Base-by-base conservation (phyloP, 35 echinoderm and acorn worm genomes). In the Nesometra sesokonis region DNA sequence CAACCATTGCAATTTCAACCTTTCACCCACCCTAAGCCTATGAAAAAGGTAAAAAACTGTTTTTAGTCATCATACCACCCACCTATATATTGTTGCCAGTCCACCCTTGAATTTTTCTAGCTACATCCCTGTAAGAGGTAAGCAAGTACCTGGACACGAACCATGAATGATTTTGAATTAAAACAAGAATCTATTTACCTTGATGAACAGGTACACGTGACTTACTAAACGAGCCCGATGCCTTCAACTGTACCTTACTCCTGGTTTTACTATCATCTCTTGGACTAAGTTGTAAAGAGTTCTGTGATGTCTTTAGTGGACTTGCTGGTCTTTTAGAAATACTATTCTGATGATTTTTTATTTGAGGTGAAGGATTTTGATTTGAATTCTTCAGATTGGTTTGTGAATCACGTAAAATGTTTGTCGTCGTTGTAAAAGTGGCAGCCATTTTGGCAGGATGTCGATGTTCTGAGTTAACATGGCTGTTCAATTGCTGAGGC, bases 401-500 rank as follows among this genome's bases (percentile, higher is more conserved):
- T 30, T 83, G 33, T 13, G 81, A 83, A 37, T 39, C 81, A 3
- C 81, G 9, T 35, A 83, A 38, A 38, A 83, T 83, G 35, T 83
- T 83, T 39, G 81, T 83, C 8, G 81, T 83, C 23, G 81, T 83
- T 30, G 81, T 83, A 23, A 37, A 83, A 29, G 34, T 83, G 81
- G 37, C 81, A 83, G 34, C 32, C 34, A 38, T 13, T 17, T 37
- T 83, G 7, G 11, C 81, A 37, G 34, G 81, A 23, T 83, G 33
- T 11, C 81, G 35, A 39, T 83, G 32, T 83, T 38, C 34, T 17
- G 52, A 67, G 23, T 67, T 67, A 1, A 35, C 37, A 37, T 38
- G 34, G 27, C 81, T 83, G 35, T 83, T 83, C 81, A 83, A 35
- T 39, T 88, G 82, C 23, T 81, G 37, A 21, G 89, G 35, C 7